A percentile compares a stretch with the other conserved stretches of the same genome.
Conservation (phyloP, 1,140 invertebrate species). For the Heliconius nattereri region DNA sequence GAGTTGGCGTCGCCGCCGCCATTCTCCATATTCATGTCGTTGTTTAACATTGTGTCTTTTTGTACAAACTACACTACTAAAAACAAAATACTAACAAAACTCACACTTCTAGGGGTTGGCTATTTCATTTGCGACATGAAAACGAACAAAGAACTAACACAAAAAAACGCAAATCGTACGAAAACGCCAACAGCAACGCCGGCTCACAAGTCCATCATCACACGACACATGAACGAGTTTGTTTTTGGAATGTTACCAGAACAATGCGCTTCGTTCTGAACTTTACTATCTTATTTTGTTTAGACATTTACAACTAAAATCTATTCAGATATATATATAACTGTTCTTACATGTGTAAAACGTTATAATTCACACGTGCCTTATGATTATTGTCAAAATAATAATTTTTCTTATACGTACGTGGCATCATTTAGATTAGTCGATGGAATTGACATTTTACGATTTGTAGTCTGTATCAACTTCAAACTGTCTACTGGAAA, state of each 20-base stretch:
- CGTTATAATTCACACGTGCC: constrained; percentile 9
- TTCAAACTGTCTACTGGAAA: not conserved
- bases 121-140: constrained; percentile 76
- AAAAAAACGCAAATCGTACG: constrained; percentile 71
- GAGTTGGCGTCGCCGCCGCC: constrained; percentile 78
- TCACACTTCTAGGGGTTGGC: constrained; percentile 62
- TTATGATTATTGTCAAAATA: constrained; percentile 33
- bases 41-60: constrained; percentile 74
- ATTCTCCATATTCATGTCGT: constrained; percentile 78
- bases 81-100: constrained; percentile 76
- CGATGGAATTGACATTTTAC: not conserved
- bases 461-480: not conserved
- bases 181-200: constrained; percentile 76
- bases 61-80: constrained; percentile 75
- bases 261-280: constrained; percentile 39
- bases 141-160: constrained; percentile 75
- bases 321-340: not conserved
- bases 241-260: constrained; percentile 77
- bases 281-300: constrained; percentile 14
- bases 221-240: constrained; percentile 69
- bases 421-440: constrained; percentile 35
- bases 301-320: constrained; percentile 10
- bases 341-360: constrained; percentile 8
- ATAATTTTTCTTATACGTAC: constrained; percentile 41
- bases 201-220: constrained; percentile 79